Evolutionary conservation across 2,797 vertebrate species (phyloP), one percentile per base, ranked within the genome.

Genomic region (Thaleichthys pacificus): DNA sequence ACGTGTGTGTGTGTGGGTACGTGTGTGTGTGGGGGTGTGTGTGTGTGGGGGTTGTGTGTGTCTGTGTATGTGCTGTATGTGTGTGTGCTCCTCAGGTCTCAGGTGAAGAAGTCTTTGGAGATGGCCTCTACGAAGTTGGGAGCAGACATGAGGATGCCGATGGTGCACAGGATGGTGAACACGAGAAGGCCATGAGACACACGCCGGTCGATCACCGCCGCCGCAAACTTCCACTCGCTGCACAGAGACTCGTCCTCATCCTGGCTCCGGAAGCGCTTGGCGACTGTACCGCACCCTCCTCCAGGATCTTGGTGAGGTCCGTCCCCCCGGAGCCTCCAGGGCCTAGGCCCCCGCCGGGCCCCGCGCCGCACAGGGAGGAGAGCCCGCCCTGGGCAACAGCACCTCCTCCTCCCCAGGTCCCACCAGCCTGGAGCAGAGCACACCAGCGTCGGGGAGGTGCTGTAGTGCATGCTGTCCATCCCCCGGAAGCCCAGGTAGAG

Each of bases 91-190:
- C 7, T 30, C 61, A 21, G 57, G 7, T 32, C 49, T 68, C 56
- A 79, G 28, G 69, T 72, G 56, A 75, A 79, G 60, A 71, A 71
- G 56, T 79, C 77, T 84, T 94, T 95, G 78, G 94, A 95, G 71
- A 95, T 93, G 0, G 94, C 94, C 82, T 95, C 94, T 26, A 94
- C 93, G 0, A 95, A 95, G 82, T 94, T 95, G 72, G 94, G 94
- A 0, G 94, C 94, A 0, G 94, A 95, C 94, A 94, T 94, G 71
- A 95, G 88, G 82, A 95, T 95, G 74, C 93, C 93, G 1, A 95
- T 93, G 64, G 94, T 95, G 82, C 93, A 94, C 85, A 95, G 93
- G 78, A 95, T 91, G 32, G 93, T 95, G 82, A 95, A 94, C 75
- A 95, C 0, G 92, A 95, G 82, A 95, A 95, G 22, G 93, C 94